These are phyloP conservation scores for Eciton burchellii DNA, from an alignment of 1,140 invertebrate genomes.

Conservation along the genomic window DNA sequence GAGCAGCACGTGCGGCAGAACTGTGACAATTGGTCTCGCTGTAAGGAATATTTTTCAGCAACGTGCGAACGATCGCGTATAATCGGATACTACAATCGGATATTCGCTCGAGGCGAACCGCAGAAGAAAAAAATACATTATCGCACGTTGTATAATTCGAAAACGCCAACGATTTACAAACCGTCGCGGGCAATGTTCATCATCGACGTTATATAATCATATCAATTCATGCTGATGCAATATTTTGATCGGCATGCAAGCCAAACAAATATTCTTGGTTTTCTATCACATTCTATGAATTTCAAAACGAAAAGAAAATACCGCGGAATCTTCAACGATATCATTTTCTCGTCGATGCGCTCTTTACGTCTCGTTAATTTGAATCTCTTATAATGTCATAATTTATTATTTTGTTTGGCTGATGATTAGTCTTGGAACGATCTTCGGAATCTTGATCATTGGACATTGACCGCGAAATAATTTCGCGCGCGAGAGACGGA, in stretches of 20 bases:
- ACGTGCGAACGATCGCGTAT: constrained; percentile 2
- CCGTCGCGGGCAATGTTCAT: constrained; percentile 24
- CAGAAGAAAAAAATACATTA: background rate
- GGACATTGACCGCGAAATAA: constrained; percentile 64
- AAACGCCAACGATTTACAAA: constrained; percentile 17
- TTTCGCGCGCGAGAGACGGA: constrained; percentile 9
- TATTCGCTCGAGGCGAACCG: background rate
- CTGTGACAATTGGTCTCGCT: background rate
- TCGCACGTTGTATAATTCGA: constrained; percentile 12
- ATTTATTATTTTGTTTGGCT: background rate
- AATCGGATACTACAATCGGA: background rate
- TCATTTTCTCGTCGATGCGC: background rate
- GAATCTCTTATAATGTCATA: constrained; percentile 1
- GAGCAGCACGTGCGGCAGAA: background rate
- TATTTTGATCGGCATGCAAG: constrained; percentile 15
- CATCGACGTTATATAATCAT: constrained; percentile 23
- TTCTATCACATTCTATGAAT: background rate
- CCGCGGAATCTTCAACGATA: too few relatives aligned
- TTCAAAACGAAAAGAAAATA: too few relatives aligned
- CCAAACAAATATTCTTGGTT: background rate
- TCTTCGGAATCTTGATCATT: constrained; percentile 54
- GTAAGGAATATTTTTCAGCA: background rate
- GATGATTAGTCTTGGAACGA: constrained; percentile 4
- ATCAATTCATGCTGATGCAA: constrained; percentile 22
- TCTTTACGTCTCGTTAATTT: background rate